Evolutionary conservation across 2,797 vertebrate genomes (phyloP).

Genomic region (Sebastes ruberrimus): DNA sequence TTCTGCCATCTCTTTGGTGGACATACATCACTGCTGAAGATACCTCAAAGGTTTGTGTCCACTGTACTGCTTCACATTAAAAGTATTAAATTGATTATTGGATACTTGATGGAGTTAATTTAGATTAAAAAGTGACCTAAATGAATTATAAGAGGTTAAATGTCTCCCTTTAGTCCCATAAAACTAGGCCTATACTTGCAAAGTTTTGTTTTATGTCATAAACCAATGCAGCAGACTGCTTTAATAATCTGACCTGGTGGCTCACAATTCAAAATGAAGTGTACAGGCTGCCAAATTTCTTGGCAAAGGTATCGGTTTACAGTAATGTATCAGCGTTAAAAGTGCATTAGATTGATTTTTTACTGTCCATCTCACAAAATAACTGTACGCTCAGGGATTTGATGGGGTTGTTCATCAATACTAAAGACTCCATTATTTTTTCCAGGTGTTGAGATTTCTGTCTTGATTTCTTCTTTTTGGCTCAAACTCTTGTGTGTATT

Average conservation of each 20-base stretch:
- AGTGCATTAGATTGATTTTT: conserved; percentile 63
- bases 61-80: neutral
- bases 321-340: conserved; percentile 55
- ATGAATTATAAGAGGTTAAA: neutral
- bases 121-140: neutral
- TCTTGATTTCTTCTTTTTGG: conserved; percentile 32
- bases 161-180: neutral
- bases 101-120: conserved; percentile 1
- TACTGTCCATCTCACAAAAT: conserved; percentile 38
- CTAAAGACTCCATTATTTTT: conserved; percentile 52
- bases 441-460: conserved; percentile 24
- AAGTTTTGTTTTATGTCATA: conserved; percentile 12
- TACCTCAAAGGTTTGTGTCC: neutral
- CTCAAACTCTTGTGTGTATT: conserved; percentile 25
- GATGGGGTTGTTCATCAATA: conserved; percentile 63
- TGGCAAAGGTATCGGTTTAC: conserved; percentile 26
- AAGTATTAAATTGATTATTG: neutral
- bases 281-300: conserved; percentile 27
- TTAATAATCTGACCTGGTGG: conserved; percentile 33
- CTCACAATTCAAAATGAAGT: conserved; percentile 3
- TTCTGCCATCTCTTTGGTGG: neutral
- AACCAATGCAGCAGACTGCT: neutral
- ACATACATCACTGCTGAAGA: neutral
- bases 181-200: neutral
- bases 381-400: conserved; percentile 33